Conservation (phyloP, 2,797 vertebrate species). For the Pantherophis vulpinus region DNA sequence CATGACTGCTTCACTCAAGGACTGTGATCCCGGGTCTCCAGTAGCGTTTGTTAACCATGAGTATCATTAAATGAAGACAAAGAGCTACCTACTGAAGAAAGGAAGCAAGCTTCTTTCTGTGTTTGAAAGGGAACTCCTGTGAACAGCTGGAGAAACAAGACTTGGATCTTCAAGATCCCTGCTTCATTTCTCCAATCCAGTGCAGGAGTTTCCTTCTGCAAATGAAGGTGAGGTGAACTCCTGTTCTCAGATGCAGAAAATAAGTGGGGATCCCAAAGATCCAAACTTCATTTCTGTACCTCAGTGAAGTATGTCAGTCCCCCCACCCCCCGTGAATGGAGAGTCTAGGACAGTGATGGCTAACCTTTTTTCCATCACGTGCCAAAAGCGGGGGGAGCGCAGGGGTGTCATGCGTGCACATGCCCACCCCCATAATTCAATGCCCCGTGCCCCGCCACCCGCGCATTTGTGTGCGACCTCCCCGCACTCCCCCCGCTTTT, state of each 20-base stretch:
- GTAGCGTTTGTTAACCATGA: not conserved
- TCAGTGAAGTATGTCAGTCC: not conserved
- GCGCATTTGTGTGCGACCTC: too few relatives aligned
- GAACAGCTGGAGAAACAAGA: not conserved
- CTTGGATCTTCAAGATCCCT: not conserved
- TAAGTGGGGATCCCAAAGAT: not conserved
- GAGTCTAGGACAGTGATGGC: not conserved
- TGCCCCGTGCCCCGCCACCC: too few relatives aligned
- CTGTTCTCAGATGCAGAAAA: not conserved
- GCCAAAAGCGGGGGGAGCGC: too few relatives aligned
- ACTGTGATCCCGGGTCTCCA: not conserved
- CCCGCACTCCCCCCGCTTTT: too few relatives aligned
- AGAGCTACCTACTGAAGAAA: not conserved
- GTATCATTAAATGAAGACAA: not conserved
- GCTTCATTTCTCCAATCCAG: not conserved
- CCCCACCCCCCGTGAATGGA: not conserved
- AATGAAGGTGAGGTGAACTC: not conserved
- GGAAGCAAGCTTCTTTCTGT: not conserved
- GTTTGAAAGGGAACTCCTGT: not conserved
- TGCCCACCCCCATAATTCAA: too few relatives aligned
- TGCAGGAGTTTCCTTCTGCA: not conserved
- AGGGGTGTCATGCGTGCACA: too few relatives aligned
- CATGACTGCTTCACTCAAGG: not conserved
- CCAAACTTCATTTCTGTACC: not conserved
- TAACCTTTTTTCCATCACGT: too few relatives aligned